These are phyloP conservation scores for Calosoma granatense DNA, from an alignment of 1,140 invertebrate genomes.

Conservation along the genomic window DNA sequence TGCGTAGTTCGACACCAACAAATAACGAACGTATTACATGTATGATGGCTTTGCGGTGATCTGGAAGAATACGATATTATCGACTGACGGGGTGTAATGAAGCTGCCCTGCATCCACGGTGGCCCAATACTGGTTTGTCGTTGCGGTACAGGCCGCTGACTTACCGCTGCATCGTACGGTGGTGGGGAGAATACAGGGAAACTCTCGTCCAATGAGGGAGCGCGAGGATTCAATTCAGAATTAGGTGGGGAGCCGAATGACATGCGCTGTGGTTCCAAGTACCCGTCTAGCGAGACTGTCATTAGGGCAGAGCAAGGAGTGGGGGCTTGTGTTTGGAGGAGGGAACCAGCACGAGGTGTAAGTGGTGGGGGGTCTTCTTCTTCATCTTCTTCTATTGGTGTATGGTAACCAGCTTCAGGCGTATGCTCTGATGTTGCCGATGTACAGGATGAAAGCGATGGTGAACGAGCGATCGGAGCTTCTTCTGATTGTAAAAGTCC, in stretches of 20 bases:
- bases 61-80: conserved; percentile 59
- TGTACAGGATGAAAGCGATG: conserved; percentile 47
- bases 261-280: conserved; percentile 67
- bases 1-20: no score
- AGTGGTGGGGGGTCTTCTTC: conserved; percentile 38
- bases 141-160: conserved; percentile 32
- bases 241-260: conserved; percentile 66
- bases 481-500: conserved; percentile 6
- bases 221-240: conserved; percentile 54
- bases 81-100: conserved; percentile 48
- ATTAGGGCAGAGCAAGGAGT: conserved; percentile 76
- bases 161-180: conserved; percentile 44
- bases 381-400: conserved; percentile 40
- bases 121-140: conserved; percentile 41
- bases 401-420: conserved; percentile 49
- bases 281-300: conserved; percentile 74
- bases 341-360: conserved; percentile 40
- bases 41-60: conserved; percentile 64
- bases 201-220: conserved; percentile 61
- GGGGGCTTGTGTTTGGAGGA: conserved; percentile 37
- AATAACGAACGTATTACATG: conserved; percentile 54
- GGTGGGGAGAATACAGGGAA: conserved; percentile 78
- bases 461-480: conserved; percentile 44
- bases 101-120: conserved; percentile 40
- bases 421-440: conserved; percentile 38